Base-by-base conservation (phyloP, 1,140 invertebrate species). In the Macrobrachium nipponense region DNA sequence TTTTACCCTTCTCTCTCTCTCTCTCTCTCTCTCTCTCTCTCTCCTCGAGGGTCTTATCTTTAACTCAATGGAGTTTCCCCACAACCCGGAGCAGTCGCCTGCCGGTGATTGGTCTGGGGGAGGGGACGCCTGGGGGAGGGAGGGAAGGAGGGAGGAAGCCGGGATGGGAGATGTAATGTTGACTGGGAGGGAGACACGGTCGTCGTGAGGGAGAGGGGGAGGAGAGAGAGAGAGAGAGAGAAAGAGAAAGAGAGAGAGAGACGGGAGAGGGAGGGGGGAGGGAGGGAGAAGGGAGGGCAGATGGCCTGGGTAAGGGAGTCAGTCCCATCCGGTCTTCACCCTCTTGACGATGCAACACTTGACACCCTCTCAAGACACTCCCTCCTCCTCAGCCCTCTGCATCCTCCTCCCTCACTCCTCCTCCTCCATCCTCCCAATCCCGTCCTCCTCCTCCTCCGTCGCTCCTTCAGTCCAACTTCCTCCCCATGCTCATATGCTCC, bases 291-390 rank as follows among this genome's bases (percentile, higher is more conserved):
- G 44, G 15, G 59, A 20, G 51, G 59, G 60, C 43, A 27, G 51
- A 78, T 60, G 76, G 44, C 60, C 15, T 44, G 14, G 76, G 59
- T 23, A 51, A 27, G 76, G 59, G 27, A 78, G 59, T 59, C 27
- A 36, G 27, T 78, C 51, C 76, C 76, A 78, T 78, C 27, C 59
- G 23, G 60, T 59, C 76, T 78, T 78, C 72, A 44, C 72, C 72
- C 36, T 51, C 36, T 73, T 51, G 72, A 36, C 72, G n/a, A 36
- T 44, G 72, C 72, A 15, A 70, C 11, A 20, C 12, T 23, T 20
- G 23, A 36, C 68, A 15, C 20, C 20, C 68, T 72, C 68, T 43
- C 43, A 23, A 36, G 23, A 36, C 68, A 36, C 68, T 23, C 68
- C 43, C 68, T 70, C 66, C 36, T 27, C 36, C 66, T 70, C 66